Evolutionary conservation across 2,888 invertebrate species (phyloP).

Genomic region (Merodon equestris): DNA sequence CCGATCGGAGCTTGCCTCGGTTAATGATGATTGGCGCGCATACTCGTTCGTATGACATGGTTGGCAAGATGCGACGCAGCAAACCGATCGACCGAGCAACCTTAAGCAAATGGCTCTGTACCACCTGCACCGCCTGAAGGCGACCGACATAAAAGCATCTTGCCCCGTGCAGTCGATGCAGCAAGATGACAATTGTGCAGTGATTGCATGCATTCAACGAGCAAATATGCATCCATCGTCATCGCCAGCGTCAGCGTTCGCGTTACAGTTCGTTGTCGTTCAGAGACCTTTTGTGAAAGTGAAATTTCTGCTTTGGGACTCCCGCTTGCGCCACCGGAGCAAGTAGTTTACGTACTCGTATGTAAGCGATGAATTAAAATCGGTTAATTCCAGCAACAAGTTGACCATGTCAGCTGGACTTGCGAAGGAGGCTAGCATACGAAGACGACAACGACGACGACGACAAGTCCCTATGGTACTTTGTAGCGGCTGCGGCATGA

Average conservation of each 20-base stretch:
- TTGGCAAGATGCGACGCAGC: slow-evolving; percentile 29
- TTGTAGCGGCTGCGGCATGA: slow-evolving; percentile 11
- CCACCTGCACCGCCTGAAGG: slow-evolving; percentile 59
- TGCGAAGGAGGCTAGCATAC: too few relatives aligned
- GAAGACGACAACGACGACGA: too few relatives aligned
- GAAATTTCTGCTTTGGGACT: slow-evolving; percentile 53
- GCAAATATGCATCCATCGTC: not conserved
- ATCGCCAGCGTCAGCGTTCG: not conserved
- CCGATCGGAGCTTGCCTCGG: slow-evolving; percentile 1
- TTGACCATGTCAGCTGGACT: slow-evolving; percentile 55
- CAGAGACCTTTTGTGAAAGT: slow-evolving; percentile 66
- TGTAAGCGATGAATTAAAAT: slow-evolving; percentile 52
- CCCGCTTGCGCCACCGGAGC: slow-evolving; percentile 30
- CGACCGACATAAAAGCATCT: not conserved
- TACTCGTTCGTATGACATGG: slow-evolving; percentile 24
- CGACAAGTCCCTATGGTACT: slow-evolving; percentile 26
- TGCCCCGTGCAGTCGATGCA: slow-evolving; percentile 27
- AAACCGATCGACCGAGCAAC: not conserved
- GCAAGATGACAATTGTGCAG: slow-evolving; percentile 55
- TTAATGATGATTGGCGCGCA: slow-evolving; percentile 49
- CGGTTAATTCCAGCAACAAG: slow-evolving; percentile 53
- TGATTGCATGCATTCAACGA: slow-evolving; percentile 38
- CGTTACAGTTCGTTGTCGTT: slow-evolving; percentile 38
- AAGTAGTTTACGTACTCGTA: slow-evolving; percentile 9
- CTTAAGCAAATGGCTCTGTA: slow-evolving; percentile 26